Percentiles rank a stretch among this genome's conserved stretches.
Evolutionary conservation across 2,113 vertebrate genomes (phyloP).

Genomic region (Eclectus roratus): DNA sequence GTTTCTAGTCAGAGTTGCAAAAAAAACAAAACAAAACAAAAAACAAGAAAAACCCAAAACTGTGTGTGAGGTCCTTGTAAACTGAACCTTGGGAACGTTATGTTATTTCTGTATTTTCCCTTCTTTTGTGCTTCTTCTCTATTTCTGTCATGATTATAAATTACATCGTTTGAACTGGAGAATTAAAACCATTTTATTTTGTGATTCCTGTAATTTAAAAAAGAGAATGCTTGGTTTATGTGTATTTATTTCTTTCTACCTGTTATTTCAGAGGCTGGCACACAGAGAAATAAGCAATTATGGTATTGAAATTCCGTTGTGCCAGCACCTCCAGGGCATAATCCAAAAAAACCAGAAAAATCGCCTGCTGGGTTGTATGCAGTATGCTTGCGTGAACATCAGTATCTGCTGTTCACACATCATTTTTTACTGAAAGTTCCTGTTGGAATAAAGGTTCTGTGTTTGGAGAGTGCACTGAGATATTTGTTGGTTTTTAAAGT

Average conservation of each 20-base stretch:
- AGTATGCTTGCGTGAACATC: conserved; percentile 76
- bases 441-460: conserved; percentile 75
- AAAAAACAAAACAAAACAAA: conserved; percentile 23
- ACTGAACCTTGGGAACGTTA: conserved; percentile 84
- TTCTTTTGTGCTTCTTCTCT: conserved; percentile 74
- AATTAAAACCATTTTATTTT: conserved; percentile 76
- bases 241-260: conserved; percentile 72
- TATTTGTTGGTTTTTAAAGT: conserved; percentile 57
- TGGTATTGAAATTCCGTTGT: conserved; percentile 79
- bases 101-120: conserved; percentile 73
- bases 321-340: conserved; percentile 71
- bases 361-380: conserved; percentile 75
- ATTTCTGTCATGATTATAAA: conserved; percentile 81
- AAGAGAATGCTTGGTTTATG: neutral
- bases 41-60: neutral
- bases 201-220: conserved; percentile 65
- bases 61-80: conserved; percentile 99
- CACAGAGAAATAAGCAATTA: conserved; percentile 74
- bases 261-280: conserved; percentile 82
- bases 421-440: conserved; percentile 71
- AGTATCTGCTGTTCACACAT: conserved; percentile 77
- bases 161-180: conserved; percentile 75
- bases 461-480: conserved; percentile 60
- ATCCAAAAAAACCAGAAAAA: conserved; percentile 75
- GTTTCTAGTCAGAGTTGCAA: conserved; percentile 95